Evolutionary conservation across 2,888 invertebrate genomes (phyloP).

Genomic region (Spatulosminthurus flaviceps): DNA sequence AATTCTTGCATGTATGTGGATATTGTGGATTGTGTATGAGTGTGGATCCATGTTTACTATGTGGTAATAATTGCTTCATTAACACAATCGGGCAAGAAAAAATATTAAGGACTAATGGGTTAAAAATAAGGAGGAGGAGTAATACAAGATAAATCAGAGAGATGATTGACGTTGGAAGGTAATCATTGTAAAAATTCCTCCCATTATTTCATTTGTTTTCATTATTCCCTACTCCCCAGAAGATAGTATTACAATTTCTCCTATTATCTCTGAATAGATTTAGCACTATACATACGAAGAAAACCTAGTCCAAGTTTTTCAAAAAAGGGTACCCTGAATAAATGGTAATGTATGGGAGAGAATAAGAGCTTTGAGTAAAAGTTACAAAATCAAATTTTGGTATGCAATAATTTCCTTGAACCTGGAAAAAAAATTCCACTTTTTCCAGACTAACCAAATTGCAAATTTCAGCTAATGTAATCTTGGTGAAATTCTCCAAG

Average conservation of each 20-base stretch:
- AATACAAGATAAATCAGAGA: neutral
- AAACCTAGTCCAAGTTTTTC: too few species aligned
- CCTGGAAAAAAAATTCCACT: neutral
- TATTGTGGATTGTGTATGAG: too few species aligned
- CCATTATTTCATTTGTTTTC: neutral
- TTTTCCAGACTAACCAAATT: conserved; percentile 15
- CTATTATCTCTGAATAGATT: too few species aligned
- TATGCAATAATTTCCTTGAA: neutral
- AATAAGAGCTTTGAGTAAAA: neutral
- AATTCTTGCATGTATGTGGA: too few species aligned
- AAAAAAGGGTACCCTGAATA: too few species aligned
- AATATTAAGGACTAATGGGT: too few species aligned
- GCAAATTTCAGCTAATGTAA: neutral
- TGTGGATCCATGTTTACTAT: too few species aligned
- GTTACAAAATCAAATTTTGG: neutral
- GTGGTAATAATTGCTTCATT: neutral
- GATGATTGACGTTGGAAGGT: conserved; percentile 11
- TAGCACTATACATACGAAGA: too few species aligned
- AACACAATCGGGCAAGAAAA: neutral
- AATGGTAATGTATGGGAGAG: neutral
- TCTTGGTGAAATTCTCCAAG: neutral
- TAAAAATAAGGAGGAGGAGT: too few species aligned
- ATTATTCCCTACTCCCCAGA: too few species aligned
- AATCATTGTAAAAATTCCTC: neutral
- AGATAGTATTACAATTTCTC: neutral